Percentiles rank a stretch among this genome's conserved stretches.
Evolutionary conservation across 2,113 vertebrate genomes (phyloP).

Genomic region (Ochotona curzoniae): DNA sequence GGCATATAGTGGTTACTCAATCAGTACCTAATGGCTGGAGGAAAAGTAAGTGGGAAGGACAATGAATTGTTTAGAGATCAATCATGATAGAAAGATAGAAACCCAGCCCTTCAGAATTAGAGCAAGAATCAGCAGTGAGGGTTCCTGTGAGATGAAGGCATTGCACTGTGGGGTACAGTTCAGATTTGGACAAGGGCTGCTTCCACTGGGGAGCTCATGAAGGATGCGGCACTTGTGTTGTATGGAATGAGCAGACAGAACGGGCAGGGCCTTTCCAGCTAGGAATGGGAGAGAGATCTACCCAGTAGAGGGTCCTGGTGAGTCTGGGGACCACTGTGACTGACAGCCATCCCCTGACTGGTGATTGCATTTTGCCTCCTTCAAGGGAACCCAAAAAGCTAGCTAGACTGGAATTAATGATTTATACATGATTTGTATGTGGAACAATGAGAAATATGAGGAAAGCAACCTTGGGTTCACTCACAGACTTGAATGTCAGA

Average conservation of each 20-base stretch:
- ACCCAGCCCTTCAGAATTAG: not conserved
- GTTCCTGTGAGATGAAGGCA: not conserved
- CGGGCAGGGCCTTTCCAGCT: not conserved
- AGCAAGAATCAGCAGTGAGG: not conserved
- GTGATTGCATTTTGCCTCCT: not conserved
- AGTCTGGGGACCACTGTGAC: not conserved
- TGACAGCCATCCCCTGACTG: not conserved
- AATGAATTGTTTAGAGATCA: not conserved
- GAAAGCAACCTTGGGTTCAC: not conserved
- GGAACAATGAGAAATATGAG: not conserved
- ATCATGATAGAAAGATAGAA: not conserved
- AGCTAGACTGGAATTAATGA: not conserved
- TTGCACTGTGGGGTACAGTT: not conserved
- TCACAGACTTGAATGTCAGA: not conserved
- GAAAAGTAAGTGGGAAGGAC: not conserved
- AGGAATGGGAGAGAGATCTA: not conserved
- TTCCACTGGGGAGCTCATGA: not conserved
- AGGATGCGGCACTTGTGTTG: not conserved
- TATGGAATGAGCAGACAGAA: not conserved
- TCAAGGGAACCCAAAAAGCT: conserved; percentile 34
- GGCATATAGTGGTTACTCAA: not conserved
- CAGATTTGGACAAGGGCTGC: not conserved
- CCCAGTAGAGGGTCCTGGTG: not conserved
- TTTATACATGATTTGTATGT: not conserved
- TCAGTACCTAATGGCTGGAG: not conserved